Base-by-base conservation (phyloP, 2,797 vertebrate species). In the Pseudochromis fuscus region DNA sequence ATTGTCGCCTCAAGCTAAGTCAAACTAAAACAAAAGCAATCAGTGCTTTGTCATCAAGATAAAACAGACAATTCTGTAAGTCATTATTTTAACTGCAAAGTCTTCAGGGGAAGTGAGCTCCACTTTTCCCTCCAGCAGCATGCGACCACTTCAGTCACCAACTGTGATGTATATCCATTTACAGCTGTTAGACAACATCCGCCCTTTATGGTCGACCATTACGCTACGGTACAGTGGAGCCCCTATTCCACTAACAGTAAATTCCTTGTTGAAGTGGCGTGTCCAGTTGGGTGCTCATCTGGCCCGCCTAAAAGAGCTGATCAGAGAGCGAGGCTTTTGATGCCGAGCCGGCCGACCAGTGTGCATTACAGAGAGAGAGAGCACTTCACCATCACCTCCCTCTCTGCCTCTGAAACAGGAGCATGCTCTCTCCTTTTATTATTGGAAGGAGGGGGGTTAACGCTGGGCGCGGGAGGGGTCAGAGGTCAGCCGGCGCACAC, bases 171-270 rank as follows among this genome's bases (percentile, higher is more conserved):
- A 89, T 82, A 91, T 89, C 89, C 83, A 60, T 80, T 92, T 92
- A 91, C 85, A 87, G 81, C 87, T 88, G 90, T 87, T 79, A 79
- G 80, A 87, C 86, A 84, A 87, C 90, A 91, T 91, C 89, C 88
- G 85, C 75, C 85, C 85, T 89, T 85, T 50, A 77, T 67, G 77
- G 74, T 67, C 55, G 49, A 50, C 88, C 88, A 70, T 86, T 72
- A 87, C 72, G 40, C 33, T 11, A 9, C 24, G 53, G 71, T 50
- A 86, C 88, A 89, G 82, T 83, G 81, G 51, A 79, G 79, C 42
- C 75, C 79, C 82, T 81, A 78, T 83, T 86, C 84, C 66, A 16
- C 79, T 67, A 90, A 93, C 90, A 91, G 87, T 88, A 59, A 83
- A 77, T 87, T 90, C 89, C 88, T 92, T 92, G 90, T 92, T 90